Base-by-base conservation (phyloP, 2,113 vertebrate species). In the Grallaria varia region DNA sequence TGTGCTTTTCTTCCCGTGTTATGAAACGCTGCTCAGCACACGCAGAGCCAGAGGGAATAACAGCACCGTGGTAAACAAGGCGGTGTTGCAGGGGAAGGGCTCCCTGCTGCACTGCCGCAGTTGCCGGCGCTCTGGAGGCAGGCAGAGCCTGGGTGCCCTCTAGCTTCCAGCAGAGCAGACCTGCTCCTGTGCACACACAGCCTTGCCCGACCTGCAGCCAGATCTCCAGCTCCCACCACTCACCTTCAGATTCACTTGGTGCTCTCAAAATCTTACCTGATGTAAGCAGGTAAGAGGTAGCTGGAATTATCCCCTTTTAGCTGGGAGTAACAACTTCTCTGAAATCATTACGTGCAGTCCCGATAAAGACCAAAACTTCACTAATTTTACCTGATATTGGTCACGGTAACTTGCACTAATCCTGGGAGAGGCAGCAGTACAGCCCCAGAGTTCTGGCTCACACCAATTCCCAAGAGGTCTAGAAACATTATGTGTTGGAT, bases 101-200 rank as follows among this genome's bases (percentile, higher is more conserved):
- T 78, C 47, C 15, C n/a, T 22, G 69, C 17, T 53, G 66, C 40
- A 8, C 44, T 30, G 75, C 35, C 2, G 53, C 76, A 68, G 52
- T 63, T 14, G 45, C 63, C 3, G 12, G 49, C 64, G 81, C 81
- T 81, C 3, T 0, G 27, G 73, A 82, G 50, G 55, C 59, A 80
- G 74, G 60, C 68, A 97, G 75, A 71, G 87, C 93, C 80, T 24
- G 75, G 67, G 4, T 94, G 93, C 82, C 93, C 93, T 84, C 85
- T 85, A 86, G 85, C 96, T 92, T 85, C 89, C 92, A 83, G 53
- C 37, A 28, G 28, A 20, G 87, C 84, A 74, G 21, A 17, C 45
- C 53, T 9, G 44, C 0, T 13, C 39, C 40, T 1, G 52, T 53
- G 8, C 4, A 2, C 73, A 20, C 4, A 2, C 73, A 20, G 23